Percentiles rank a stretch among this genome's conserved stretches.
These are phyloP conservation scores for Listronotus bonariensis DNA, from an alignment of 1,140 invertebrate species.

Conservation along the genomic window DNA sequence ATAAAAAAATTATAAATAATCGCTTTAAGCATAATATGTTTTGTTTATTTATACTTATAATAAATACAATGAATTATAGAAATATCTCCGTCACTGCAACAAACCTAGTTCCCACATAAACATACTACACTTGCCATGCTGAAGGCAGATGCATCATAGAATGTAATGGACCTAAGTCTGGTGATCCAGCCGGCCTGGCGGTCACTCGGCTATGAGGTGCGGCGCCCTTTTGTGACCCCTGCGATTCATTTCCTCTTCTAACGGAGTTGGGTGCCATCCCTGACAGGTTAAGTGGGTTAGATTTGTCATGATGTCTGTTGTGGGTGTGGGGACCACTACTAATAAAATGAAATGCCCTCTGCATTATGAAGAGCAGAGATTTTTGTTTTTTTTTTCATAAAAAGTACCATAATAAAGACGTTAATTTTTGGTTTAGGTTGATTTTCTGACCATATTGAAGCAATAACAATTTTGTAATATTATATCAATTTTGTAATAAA, in stretches of 20 bases:
- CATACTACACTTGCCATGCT: conserved; percentile 23
- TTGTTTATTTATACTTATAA: conserved; percentile 1
- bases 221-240: conserved; percentile 23
- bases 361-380: no score
- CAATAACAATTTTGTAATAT: no score
- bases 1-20: no score
- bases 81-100: conserved; percentile 16
- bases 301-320: conserved; percentile 19
- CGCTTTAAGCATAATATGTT: not conserved
- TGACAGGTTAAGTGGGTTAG: conserved; percentile 33
- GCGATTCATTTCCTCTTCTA: conserved; percentile 21
- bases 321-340: conserved; percentile 7
- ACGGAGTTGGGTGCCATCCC: conserved; percentile 31
- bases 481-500: no score
- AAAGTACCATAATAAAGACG: no score
- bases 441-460: no score
- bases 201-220: conserved; percentile 33
- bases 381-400: no score
- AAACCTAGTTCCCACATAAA: conserved; percentile 33
- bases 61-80: conserved; percentile 20
- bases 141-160: conserved; percentile 19
- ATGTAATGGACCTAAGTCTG: conserved; percentile 22
- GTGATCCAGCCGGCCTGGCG: conserved; percentile 22
- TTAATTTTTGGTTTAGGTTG: no score
- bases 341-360: no score